Conservation (phyloP, 2,113 vertebrate genomes). For the Ammodytes marinus region DNA sequence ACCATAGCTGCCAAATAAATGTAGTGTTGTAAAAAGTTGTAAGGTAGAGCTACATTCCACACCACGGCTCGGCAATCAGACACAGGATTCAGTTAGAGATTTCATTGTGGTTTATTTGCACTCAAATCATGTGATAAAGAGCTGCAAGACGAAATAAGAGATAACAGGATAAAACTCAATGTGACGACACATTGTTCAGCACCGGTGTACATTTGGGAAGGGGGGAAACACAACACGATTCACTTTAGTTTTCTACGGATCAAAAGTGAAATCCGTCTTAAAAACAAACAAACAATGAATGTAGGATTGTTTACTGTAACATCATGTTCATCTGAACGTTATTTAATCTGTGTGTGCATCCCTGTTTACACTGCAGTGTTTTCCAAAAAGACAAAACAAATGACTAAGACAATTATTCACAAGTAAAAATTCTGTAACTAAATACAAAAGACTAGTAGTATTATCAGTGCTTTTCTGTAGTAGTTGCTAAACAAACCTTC, state of each 20-base stretch:
- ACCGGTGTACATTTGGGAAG: slow-evolving; percentile 66
- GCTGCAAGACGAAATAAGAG: slow-evolving; percentile 63
- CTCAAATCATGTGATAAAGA: slow-evolving; percentile 79
- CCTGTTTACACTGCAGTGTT: slow-evolving; percentile 4
- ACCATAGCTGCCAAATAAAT: background rate
- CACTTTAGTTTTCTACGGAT: slow-evolving; percentile 16
- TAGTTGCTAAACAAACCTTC: slow-evolving; percentile 36
- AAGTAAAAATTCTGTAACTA: slow-evolving; percentile 11
- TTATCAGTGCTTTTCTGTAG: slow-evolving; percentile 54
- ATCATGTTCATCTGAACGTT: background rate
- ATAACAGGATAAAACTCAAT: slow-evolving; percentile 53
- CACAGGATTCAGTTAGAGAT: slow-evolving; percentile 24
- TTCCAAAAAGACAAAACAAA: slow-evolving; percentile 27
- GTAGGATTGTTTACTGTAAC: background rate
- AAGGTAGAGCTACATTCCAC: background rate
- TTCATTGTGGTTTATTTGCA: slow-evolving; percentile 82
- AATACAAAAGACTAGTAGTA: slow-evolving; percentile 40
- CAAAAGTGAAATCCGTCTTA: slow-evolving; percentile 35
- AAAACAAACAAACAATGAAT: slow-evolving; percentile 3
- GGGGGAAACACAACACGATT: slow-evolving; percentile 19
- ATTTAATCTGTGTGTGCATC: slow-evolving; percentile 16
- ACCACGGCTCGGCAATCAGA: background rate
- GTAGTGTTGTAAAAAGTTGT: background rate
- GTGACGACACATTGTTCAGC: slow-evolving; percentile 74
- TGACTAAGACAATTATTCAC: slow-evolving; percentile 36